Evolutionary conservation across 2,113 vertebrate species (phyloP).

Genomic region (Tragelaphus strepsiceros): DNA sequence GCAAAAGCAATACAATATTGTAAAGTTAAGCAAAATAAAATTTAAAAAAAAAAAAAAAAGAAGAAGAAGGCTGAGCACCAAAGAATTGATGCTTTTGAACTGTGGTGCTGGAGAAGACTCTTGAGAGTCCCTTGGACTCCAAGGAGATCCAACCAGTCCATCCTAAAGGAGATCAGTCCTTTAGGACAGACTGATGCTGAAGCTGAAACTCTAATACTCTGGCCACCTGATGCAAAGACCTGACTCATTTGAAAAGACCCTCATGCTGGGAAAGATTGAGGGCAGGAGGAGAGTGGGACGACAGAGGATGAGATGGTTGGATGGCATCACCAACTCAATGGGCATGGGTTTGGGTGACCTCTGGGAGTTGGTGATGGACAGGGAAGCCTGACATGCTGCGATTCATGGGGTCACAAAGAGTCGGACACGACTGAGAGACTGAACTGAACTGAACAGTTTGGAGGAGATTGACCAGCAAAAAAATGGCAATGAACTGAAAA

Average conservation of each 20-base stretch:
- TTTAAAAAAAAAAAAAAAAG: too few species aligned
- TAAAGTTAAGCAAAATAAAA: too few species aligned
- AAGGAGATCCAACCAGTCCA: not conserved
- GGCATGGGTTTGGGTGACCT: not conserved
- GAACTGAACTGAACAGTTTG: not conserved
- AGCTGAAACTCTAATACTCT: not conserved
- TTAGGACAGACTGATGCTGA: not conserved
- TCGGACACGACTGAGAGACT: not conserved
- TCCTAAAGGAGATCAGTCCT: not conserved
- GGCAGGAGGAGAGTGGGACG: not conserved
- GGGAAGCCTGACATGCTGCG: accelerated
- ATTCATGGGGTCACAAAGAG: not conserved
- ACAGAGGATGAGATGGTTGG: not conserved
- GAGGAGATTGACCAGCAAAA: not conserved
- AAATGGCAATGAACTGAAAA: not conserved
- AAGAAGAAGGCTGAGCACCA: too few species aligned
- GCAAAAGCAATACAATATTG: too few species aligned
- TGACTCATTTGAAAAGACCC: not conserved
- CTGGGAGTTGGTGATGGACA: not conserved
- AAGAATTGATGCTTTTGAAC: too few species aligned
- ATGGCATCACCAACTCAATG: not conserved
- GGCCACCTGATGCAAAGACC: not conserved
- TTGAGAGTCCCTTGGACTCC: not conserved
- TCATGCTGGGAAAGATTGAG: not conserved
- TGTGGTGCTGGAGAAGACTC: too few species aligned